These are phyloP conservation scores for Drosophila pullipes DNA, from an alignment of 2,888 invertebrate species.

Conservation along the genomic window DNA sequence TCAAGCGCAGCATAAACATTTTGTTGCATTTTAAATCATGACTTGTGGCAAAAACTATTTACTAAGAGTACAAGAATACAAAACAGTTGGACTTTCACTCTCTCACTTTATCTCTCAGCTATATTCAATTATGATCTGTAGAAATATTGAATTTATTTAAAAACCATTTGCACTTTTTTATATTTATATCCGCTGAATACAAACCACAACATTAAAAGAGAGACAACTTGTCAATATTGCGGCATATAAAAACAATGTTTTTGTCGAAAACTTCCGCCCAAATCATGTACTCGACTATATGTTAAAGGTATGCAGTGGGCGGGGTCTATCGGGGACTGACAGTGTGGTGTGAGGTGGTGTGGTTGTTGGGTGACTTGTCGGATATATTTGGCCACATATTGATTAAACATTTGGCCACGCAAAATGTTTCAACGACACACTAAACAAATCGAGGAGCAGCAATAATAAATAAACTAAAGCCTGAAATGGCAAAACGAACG, in stretches of 20 bases:
- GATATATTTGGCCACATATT: conserved; percentile 69
- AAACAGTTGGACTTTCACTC: not conserved
- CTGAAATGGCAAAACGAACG: not conserved
- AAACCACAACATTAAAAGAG: not conserved
- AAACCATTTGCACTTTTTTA: not conserved
- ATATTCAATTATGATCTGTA: not conserved
- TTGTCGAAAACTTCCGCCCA: conserved; percentile 30
- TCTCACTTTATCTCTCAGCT: not conserved
- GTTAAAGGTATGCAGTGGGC: conserved; percentile 37
- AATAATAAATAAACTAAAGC: conserved; percentile 51
- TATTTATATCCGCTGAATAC: not conserved
- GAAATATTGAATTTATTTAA: not conserved
- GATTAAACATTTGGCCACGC: conserved; percentile 77
- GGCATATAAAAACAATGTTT: conserved; percentile 22
- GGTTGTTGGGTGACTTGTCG: conserved; percentile 15
- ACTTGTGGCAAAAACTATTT: not conserved
- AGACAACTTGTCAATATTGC: not conserved
- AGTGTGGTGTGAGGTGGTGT: not conserved
- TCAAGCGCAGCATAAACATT: no score
- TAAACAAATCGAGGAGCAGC: conserved; percentile 39
- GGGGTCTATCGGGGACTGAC: conserved; percentile 9
- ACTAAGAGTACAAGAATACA: not conserved
- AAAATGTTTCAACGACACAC: conserved; percentile 47
- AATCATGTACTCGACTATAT: conserved; percentile 49
- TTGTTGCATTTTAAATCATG: not conserved